Evolutionary conservation across 2,797 vertebrate species (phyloP).

Genomic region (Zalophus californianus): DNA sequence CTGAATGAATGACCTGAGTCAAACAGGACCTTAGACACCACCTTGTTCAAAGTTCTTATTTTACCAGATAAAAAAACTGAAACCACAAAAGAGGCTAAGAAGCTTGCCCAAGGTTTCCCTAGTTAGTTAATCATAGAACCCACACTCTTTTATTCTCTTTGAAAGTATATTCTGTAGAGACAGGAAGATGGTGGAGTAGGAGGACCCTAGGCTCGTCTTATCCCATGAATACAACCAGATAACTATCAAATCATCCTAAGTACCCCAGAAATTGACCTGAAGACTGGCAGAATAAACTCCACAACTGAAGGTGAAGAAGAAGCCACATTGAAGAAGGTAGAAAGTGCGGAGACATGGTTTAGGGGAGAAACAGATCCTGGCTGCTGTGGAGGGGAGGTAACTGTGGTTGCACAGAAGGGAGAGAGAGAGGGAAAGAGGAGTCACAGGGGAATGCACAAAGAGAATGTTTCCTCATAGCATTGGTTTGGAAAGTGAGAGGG

Average conservation of each 20-base stretch:
- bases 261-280: neutral
- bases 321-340: neutral
- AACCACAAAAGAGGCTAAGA: neutral
- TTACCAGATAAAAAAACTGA: neutral
- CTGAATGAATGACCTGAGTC: neutral
- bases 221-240: neutral
- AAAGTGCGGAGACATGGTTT: neutral
- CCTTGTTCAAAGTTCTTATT: neutral
- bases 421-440: neutral
- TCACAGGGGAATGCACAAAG: neutral
- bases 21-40: neutral
- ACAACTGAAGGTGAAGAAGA: neutral
- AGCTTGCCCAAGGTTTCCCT: neutral
- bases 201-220: neutral
- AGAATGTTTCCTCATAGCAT: neutral
- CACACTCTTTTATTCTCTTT: neutral
- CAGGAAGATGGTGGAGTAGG: neutral
- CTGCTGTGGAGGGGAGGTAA: neutral
- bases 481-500: neutral
- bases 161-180: neutral
- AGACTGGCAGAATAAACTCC: neutral
- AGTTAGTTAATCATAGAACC: neutral
- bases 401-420: neutral
- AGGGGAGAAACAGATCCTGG: neutral
- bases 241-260: neutral